Conservation (phyloP, 2,797 vertebrate genomes). For the Phrynocephalus vlangalii region DNA sequence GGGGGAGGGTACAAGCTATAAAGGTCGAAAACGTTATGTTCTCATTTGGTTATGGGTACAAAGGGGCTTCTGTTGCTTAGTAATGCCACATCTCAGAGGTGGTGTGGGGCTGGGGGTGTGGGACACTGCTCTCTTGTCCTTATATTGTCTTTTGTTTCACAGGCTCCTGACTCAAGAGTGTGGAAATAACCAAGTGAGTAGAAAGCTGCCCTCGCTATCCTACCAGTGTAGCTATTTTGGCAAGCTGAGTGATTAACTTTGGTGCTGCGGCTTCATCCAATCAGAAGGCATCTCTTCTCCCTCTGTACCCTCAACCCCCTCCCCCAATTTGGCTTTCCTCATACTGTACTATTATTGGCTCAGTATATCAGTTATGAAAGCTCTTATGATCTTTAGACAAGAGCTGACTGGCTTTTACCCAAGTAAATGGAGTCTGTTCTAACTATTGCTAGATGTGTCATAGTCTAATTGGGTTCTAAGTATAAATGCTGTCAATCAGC, state of each 20-base stretch:
- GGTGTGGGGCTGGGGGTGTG: too few relatives aligned
- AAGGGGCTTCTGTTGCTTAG: neutral
- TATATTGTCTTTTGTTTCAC: neutral
- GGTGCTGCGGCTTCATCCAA: neutral
- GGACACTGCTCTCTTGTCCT: neutral
- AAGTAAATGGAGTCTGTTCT: constrained; percentile 20
- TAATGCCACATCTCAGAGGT: neutral
- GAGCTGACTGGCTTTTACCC: neutral
- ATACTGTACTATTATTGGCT: neutral
- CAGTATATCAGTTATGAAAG: neutral
- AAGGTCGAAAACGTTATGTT: neutral
- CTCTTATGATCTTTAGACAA: neutral
- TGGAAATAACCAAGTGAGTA: neutral
- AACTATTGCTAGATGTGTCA: constrained; percentile 9
- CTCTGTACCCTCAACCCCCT: too few relatives aligned
- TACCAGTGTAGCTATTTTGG: neutral
- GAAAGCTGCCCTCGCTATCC: neutral
- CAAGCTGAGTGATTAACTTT: neutral
- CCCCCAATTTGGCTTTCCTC: neutral
- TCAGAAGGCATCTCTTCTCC: too few relatives aligned
- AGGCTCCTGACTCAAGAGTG: neutral
- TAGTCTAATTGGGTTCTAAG: constrained; percentile 29
- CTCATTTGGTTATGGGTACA: neutral
- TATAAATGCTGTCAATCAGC: constrained; percentile 12
- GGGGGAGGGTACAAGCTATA: too few relatives aligned